These are phyloP conservation scores for Aleiodes sp. DNA, from an alignment of 1,140 invertebrate species.

Conservation along the genomic window DNA sequence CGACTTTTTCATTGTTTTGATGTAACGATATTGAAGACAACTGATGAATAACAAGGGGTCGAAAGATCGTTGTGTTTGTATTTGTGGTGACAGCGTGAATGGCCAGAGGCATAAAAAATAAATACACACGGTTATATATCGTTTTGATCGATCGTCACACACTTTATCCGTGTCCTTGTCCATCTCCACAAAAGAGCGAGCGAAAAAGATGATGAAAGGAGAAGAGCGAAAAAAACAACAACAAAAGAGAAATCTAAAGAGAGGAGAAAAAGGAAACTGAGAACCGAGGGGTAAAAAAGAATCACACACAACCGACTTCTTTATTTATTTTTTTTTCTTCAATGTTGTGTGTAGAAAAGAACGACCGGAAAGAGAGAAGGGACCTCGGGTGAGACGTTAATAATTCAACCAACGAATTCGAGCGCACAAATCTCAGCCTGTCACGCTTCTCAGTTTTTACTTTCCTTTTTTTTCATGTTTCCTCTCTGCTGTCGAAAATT, in stretches of 20 bases:
- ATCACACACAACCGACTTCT: conserved; percentile 13
- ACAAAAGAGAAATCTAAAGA: no score
- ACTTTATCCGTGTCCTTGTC: conserved; percentile 15
- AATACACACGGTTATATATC: conserved; percentile 5
- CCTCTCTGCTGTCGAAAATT: conserved; percentile 15
- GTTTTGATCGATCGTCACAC: conserved; percentile 11
- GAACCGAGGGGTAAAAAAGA: conserved; percentile 28
- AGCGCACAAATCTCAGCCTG: conserved; percentile 34
- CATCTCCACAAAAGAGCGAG: not conserved
- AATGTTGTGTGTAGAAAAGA: conserved; percentile 13
- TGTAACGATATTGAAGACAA: not conserved
- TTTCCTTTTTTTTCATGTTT: conserved; percentile 11
- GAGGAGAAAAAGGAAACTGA: conserved; percentile 2
- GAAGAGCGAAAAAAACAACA: not conserved
- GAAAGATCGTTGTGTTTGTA: conserved; percentile 6
- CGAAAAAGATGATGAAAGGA: not conserved
- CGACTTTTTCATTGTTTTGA: no score
- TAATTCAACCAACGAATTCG: conserved; percentile 41
- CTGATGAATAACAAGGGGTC: not conserved
- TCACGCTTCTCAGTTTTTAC: conserved; percentile 19
- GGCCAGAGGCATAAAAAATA: not conserved
- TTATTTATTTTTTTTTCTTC: not conserved
- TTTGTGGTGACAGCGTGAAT: not conserved
- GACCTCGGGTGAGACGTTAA: conserved; percentile 38
- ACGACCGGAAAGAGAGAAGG: conserved; percentile 31